Evolutionary conservation across 2,113 vertebrate species (phyloP).

Genomic region (Aspidoscelis tigris): DNA sequence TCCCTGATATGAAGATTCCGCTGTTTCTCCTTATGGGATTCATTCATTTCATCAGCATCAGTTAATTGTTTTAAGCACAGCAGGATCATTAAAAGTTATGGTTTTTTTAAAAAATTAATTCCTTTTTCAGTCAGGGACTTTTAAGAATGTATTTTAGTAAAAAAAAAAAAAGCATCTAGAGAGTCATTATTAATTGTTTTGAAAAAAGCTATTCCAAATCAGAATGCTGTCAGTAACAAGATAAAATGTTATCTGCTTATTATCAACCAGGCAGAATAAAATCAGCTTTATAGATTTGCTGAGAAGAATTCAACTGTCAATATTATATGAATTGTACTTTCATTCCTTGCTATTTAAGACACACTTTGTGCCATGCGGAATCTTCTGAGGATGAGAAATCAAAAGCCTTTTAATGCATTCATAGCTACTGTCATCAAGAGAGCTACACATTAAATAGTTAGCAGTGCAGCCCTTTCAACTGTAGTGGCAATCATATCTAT

Average conservation of each 20-base stretch:
- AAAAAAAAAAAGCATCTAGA: not conserved
- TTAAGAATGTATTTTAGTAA: not conserved
- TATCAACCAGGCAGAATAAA: conserved; percentile 8
- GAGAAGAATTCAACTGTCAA: conserved; percentile 28
- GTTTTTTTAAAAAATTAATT: not conserved
- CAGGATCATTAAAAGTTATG: not conserved
- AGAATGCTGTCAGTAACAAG: not conserved
- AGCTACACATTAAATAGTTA: too few relatives aligned
- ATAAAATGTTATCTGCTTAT: conserved; percentile 29
- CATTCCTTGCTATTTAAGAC: conserved; percentile 20
- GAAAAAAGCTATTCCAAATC: not conserved
- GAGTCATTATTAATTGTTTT: not conserved
- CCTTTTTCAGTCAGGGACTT: not conserved
- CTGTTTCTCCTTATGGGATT: not conserved
- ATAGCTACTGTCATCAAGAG: not conserved
- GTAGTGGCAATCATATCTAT: too few relatives aligned
- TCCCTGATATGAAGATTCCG: not conserved
- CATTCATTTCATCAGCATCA: not conserved
- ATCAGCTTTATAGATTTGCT: conserved; percentile 23
- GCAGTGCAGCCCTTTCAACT: too few relatives aligned
- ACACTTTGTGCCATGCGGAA: conserved; percentile 23
- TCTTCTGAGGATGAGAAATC: not conserved
- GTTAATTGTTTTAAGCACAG: not conserved
- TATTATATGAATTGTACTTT: conserved; percentile 45
- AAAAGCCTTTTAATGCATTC: conserved; percentile 20